These are phyloP conservation scores for Caenorhabditis sp. DNA, from an alignment of 2,888 invertebrate species.

Conservation along the genomic window DNA sequence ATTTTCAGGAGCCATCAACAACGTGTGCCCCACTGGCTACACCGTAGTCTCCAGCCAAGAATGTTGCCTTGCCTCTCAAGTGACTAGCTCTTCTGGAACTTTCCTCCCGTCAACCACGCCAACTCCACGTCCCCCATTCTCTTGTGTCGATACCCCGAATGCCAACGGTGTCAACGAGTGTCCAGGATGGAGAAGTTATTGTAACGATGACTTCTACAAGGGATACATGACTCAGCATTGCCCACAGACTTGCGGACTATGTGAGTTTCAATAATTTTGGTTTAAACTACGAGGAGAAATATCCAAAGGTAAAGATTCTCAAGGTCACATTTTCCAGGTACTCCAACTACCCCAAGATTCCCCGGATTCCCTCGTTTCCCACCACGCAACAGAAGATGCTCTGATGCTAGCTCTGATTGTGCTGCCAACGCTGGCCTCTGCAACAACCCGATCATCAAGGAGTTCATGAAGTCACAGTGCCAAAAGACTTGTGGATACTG, in stretches of 20 bases:
- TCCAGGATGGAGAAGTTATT: constrained; percentile 6
- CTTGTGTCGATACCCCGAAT: background rate
- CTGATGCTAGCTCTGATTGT: too few species aligned
- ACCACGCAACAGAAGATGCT: too few species aligned
- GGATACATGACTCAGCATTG: background rate
- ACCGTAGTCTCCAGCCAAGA: background rate
- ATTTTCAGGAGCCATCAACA: background rate
- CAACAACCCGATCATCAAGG: too few species aligned
- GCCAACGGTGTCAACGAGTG: constrained; percentile 3
- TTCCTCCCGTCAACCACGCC: background rate
- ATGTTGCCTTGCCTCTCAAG: background rate
- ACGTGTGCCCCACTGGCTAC: background rate
- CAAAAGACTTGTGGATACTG: too few species aligned
- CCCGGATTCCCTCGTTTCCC: too few species aligned
- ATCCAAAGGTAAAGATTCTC: too few species aligned
- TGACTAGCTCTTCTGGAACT: background rate
- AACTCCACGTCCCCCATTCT: background rate
- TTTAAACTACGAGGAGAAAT: too few species aligned
- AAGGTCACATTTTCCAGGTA: too few species aligned
- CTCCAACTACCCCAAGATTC: too few species aligned
- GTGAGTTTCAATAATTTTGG: background rate
- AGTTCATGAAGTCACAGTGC: too few species aligned
- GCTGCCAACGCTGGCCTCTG: too few species aligned
- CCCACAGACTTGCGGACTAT: constrained; percentile 13
- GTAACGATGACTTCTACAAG: constrained; percentile 6